A percentile compares a stretch with the other conserved stretches of the same genome.
Evolutionary conservation across 2,113 vertebrate genomes (phyloP).

Genomic region (Rhodinocichla rosea): DNA sequence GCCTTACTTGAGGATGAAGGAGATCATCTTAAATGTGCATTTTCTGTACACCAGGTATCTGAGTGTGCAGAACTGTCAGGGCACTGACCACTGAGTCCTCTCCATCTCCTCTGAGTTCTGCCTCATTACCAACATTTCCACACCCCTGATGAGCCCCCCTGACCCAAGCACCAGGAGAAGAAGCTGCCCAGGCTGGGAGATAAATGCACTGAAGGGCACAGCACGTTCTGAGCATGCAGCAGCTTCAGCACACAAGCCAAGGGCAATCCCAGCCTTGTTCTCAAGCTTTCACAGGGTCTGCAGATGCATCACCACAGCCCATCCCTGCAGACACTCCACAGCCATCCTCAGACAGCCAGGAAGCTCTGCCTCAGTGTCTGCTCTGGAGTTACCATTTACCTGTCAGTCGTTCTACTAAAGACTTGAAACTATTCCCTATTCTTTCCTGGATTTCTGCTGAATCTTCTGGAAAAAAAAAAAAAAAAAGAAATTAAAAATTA

Average conservation of each 20-base stretch:
- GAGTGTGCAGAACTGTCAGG: background rate
- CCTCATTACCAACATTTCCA: background rate
- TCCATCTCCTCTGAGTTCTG: background rate
- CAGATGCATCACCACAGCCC: background rate
- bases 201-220: background rate
- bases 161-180: background rate
- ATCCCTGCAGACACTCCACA: background rate
- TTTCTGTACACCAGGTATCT: background rate
- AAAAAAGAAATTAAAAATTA: background rate
- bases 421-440: conserved; percentile 90
- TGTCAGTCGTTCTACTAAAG: conserved; percentile 88
- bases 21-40: background rate
- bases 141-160: background rate
- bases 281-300: background rate
- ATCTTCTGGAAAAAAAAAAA: conserved; percentile 77
- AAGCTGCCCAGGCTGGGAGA: background rate
- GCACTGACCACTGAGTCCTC: background rate
- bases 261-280: background rate
- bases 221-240: background rate
- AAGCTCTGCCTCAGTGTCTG: background rate
- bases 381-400: conserved; percentile 73
- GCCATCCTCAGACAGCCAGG: background rate
- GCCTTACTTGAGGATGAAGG: background rate
- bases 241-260: background rate
- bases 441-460: conserved; percentile 88